These are phyloP conservation scores for Pyrrhia umbra DNA, from an alignment of 2,888 invertebrate species.

Conservation along the genomic window DNA sequence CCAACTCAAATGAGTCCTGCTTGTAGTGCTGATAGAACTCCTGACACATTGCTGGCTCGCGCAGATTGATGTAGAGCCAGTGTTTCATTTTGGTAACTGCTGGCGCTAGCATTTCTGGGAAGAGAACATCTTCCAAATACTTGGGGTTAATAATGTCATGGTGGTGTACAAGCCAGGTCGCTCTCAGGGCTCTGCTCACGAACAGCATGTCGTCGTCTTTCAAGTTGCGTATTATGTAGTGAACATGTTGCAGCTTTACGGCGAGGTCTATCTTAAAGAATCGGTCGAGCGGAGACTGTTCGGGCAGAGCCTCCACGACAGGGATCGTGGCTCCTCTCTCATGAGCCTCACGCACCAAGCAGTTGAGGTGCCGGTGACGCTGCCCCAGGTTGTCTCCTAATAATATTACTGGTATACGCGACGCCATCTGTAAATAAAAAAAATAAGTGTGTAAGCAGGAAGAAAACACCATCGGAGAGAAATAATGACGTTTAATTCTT, in stretches of 20 bases:
- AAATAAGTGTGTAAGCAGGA: background rate
- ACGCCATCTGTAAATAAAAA: constrained; percentile 63
- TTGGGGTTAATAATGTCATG: constrained; percentile 72
- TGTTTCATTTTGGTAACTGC: constrained; percentile 73
- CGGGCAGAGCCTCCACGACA: constrained; percentile 59
- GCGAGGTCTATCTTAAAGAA: constrained; percentile 81
- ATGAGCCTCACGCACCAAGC: constrained; percentile 63
- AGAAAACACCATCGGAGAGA: no score
- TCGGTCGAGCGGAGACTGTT: constrained; percentile 70
- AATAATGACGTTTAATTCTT: no score
- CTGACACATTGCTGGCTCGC: constrained; percentile 67
- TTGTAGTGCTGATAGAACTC: constrained; percentile 76
- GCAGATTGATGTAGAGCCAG: constrained; percentile 67
- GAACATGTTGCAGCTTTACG: constrained; percentile 68
- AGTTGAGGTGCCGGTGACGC: constrained; percentile 72
- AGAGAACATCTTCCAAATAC: constrained; percentile 73
- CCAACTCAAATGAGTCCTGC: constrained; percentile 60
- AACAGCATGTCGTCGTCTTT: constrained; percentile 79
- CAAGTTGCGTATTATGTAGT: constrained; percentile 74
- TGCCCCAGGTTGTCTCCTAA: constrained; percentile 72
- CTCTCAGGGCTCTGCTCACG: constrained; percentile 78
- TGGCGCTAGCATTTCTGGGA: constrained; percentile 75
- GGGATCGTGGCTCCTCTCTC: constrained; percentile 30
- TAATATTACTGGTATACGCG: constrained; percentile 65
- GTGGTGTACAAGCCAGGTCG: constrained; percentile 76